These are phyloP conservation scores for Scrobipalpa costella DNA, from an alignment of 2,888 invertebrate genomes.

Conservation along the genomic window DNA sequence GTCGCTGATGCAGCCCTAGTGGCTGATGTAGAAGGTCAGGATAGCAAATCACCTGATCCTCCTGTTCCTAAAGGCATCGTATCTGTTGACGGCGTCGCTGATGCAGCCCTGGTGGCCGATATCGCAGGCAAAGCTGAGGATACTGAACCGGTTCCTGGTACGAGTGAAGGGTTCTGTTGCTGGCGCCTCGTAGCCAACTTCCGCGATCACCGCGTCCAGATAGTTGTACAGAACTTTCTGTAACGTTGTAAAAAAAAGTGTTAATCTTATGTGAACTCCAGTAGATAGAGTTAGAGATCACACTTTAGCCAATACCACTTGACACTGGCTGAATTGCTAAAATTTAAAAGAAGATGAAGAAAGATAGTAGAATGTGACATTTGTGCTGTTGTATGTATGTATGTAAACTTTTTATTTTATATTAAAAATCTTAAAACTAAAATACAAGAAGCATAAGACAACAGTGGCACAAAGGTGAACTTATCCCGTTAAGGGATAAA, in stretches of 20 bases:
- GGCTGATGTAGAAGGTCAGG: constrained; percentile 41
- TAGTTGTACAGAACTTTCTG: constrained; percentile 55
- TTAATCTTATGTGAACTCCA: too few relatives aligned
- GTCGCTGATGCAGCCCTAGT: constrained; percentile 74
- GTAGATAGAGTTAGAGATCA: too few relatives aligned
- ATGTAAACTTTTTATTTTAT: too few relatives aligned
- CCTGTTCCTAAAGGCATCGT: constrained; percentile 43
- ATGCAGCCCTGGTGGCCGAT: constrained; percentile 81
- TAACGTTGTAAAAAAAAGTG: neutral
- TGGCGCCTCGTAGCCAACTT: constrained; percentile 57
- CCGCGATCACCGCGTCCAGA: constrained; percentile 53
- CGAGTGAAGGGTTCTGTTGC: constrained; percentile 51
- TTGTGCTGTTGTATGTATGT: too few relatives aligned
- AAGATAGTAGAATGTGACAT: too few relatives aligned
- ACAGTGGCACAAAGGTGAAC: too few relatives aligned
- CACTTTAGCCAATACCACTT: too few relatives aligned
- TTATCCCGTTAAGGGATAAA: too few relatives aligned
- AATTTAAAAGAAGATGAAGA: too few relatives aligned
- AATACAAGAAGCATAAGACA: too few relatives aligned
- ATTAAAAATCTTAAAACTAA: too few relatives aligned
- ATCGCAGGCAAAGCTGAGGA: constrained; percentile 83
- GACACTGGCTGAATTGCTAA: too few relatives aligned
- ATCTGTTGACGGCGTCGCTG: constrained; percentile 53
- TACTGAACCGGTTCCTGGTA: constrained; percentile 64
- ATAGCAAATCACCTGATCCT: constrained; percentile 41